Percentiles rank a stretch among this genome's conserved stretches.
Evolutionary conservation across 2,888 invertebrate genomes (phyloP).

Genomic region (Mylabris sibirica): DNA sequence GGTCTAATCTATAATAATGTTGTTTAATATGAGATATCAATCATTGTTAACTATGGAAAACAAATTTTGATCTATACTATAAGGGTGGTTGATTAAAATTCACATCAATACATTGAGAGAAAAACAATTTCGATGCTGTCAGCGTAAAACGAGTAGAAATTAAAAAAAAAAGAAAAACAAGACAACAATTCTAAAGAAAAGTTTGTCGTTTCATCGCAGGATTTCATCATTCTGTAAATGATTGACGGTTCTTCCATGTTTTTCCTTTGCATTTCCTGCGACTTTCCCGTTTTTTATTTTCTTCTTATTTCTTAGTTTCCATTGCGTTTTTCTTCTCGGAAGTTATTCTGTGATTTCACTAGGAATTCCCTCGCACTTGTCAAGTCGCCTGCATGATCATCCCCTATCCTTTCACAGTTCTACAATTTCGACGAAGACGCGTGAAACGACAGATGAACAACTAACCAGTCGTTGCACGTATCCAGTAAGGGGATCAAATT

Average conservation of each 20-base stretch:
- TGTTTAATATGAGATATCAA: constrained; percentile 6
- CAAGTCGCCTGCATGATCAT: constrained; percentile 38
- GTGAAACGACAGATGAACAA: constrained; percentile 38
- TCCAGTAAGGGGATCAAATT: constrained; percentile 28
- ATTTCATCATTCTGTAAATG: neutral
- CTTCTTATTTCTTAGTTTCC: constrained; percentile 35
- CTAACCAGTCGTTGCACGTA: constrained; percentile 52
- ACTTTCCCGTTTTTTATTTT: constrained; percentile 3
- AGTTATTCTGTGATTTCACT: constrained; percentile 51
- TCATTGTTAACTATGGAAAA: neutral
- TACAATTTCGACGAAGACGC: neutral
- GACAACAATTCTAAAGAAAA: constrained; percentile 21
- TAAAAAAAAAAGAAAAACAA: neutral
- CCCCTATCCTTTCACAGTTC: constrained; percentile 50
- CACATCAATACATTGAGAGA: constrained; percentile 21
- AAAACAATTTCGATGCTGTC: neutral
- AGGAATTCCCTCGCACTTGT: constrained; percentile 49
- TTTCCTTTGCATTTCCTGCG: neutral
- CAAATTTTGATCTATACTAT: neutral
- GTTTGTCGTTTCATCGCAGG: constrained; percentile 31
- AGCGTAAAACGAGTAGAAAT: neutral
- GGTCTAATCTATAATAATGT: constrained; percentile 5
- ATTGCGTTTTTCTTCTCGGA: constrained; percentile 41
- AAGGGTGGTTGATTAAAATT: constrained; percentile 31
- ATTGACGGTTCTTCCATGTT: neutral